Evolutionary conservation across 2,797 vertebrate species (phyloP), one percentile per base, ranked within the genome.

Genomic region (Poeciliopsis infans): DNA sequence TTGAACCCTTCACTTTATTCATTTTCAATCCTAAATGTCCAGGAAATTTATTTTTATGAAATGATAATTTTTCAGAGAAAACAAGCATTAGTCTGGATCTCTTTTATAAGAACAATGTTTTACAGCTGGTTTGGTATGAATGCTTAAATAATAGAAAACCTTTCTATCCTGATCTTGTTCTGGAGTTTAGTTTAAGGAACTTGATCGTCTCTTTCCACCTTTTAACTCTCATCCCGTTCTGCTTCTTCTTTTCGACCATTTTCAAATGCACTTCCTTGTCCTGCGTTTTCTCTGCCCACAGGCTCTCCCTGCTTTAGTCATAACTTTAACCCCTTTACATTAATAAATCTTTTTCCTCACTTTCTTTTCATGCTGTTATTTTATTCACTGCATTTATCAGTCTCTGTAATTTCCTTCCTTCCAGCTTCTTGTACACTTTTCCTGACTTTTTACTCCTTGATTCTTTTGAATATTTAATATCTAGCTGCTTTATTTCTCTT

Each of bases 221-320:
- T 45, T 70, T 23, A 59, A 28, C 11, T 16, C 12, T 45, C 5
- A 70, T 70, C 41, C n/a, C 5, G 2, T n/a, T 23, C 8, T 39
- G 31, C 33, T 77, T 59, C 5, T 85, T 23, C 31, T 72, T 79
- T 78, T 33, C 69, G 78, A 69, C 43, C 72, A 4, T 84, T 80
- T 82, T 72, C 25, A 59, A 71, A 72, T 66, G 16, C 73, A 10
- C 16, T 75, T 36, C 72, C 61, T 80, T 79, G 59, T 11, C 49
- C 77, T 78, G 68, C 79, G 71, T 25, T 78, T 83, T 64, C 51
- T 1, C 41, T 49, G 47, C 78, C 81, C 81, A 61, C 77, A 71
- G 47, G 78, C 68, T 79, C 71, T 77, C 78, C 73, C 72, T 83
- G 82, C 83, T 83, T 79, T 25, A 85, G 47, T 79, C 76, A 28